phyloP scores from a whole-genome alignment of 2,888 invertebrate genomes.

The Periphyllus acericola region DNA sequence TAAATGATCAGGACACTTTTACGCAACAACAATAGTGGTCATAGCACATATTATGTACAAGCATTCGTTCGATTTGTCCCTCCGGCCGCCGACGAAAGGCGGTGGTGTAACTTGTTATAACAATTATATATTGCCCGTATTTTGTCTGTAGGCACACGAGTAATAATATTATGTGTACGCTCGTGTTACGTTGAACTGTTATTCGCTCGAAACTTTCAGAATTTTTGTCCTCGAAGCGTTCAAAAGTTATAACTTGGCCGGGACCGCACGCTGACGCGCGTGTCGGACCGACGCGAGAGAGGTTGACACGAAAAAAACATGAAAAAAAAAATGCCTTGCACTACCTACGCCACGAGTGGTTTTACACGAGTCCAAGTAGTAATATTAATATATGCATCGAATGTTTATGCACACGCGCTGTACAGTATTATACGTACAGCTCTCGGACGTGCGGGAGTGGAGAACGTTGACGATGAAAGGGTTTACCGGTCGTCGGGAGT shows the following conservation, averaged over 20 bases:
- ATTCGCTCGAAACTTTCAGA: not conserved
- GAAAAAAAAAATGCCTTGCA: not conserved
- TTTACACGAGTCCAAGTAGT: not conserved
- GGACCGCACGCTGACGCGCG: not conserved
- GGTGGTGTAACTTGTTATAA: too few relatives aligned
- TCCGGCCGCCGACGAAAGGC: too few relatives aligned
- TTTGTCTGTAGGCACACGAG: too few relatives aligned
- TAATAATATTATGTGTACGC: too few relatives aligned
- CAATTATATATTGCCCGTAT: too few relatives aligned
- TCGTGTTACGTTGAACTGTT: too few relatives aligned
- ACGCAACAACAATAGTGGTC: too few relatives aligned
- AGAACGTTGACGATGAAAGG: not conserved
- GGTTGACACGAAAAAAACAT: not conserved
- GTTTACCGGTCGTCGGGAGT: not conserved
- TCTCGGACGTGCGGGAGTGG: not conserved
- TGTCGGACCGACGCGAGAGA: not conserved
- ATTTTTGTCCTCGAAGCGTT: not conserved
- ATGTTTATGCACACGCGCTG: not conserved
- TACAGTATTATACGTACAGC: not conserved
- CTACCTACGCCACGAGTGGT: not conserved
- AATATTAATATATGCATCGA: not conserved
- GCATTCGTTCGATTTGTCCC: too few relatives aligned
- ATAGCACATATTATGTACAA: too few relatives aligned
- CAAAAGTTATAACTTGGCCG: not conserved
- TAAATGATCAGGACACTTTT: too few relatives aligned